Base-by-base conservation (phyloP, 2,113 vertebrate genomes). In the Lamprologus ornatipinnis region DNA sequence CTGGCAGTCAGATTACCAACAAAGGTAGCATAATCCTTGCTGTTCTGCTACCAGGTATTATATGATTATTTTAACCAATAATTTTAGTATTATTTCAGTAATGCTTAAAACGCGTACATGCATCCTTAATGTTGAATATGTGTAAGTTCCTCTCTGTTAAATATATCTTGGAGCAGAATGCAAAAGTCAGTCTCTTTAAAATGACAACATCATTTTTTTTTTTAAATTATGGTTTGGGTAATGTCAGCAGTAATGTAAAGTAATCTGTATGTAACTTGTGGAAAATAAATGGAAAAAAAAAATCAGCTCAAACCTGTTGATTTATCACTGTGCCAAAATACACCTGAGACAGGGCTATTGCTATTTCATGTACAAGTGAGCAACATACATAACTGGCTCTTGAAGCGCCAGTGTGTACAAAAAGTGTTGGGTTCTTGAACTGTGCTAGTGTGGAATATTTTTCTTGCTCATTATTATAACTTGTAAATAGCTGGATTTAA, bases 401-500 rank as follows among this genome's bases (percentile, higher is more conserved):
- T 55, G 47, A 70, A 65, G 90, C 2, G 47, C 86, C 91, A 85
- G 82, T 93, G 83, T 93, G 92, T 91, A 89, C 86, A 92, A 94
- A 91, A 21, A 80, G 75, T 89, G 51, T 86, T 84, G 70, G 40
- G 35, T 88, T 82, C 90, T 86, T 86, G 37, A 91, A 91, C 57
- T 89, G 84, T 91, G 87, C 81, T 23, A 42, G 37, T 91, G 89
- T 92, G 57, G 87, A 85, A 53, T 81, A 42, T 89, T 90, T 91
- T 87, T 85, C 82, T 91, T 93, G 88, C 80, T 87, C 47, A 87
- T 51, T 60, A 90, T 90, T 88, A 90, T 93, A 90, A 97, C 95
- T 94, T 99, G 97, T 98, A 97, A 96, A 97, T 97, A 98, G 96
- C 95, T 96, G 94, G 86, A 91, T 87, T 90, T 78, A 90, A 94